phyloP scores from a whole-genome alignment of 2,888 invertebrate species.

The Cephus pulcher region DNA sequence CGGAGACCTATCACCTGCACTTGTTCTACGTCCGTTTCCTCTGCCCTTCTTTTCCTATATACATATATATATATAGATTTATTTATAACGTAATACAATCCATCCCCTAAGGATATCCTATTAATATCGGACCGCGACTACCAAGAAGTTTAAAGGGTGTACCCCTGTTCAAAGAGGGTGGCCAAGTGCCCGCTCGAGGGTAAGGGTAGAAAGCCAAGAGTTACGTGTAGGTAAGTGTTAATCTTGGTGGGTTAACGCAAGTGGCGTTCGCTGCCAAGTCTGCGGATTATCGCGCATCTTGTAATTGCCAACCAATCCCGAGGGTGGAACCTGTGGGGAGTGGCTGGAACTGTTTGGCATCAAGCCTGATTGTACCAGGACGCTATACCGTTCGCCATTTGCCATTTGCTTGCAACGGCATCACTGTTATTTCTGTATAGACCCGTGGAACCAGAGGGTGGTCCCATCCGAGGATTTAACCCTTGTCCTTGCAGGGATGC shows the following conservation, averaged over 20 bases:
- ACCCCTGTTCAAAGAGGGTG: neutral
- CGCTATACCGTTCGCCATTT: slow-evolving; percentile 31
- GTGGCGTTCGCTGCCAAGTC: slow-evolving; percentile 63
- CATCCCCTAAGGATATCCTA: slow-evolving; percentile 8
- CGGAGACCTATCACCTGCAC: too few species aligned
- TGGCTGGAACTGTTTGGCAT: slow-evolving; percentile 62
- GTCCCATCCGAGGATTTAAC: too few species aligned
- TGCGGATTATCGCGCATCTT: slow-evolving; percentile 66
- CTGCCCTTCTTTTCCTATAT: too few species aligned
- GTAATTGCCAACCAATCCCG: slow-evolving; percentile 66
- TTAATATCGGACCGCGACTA: slow-evolving; percentile 13
- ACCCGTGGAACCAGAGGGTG: neutral
- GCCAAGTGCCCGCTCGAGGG: slow-evolving; percentile 23
- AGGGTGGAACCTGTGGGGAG: slow-evolving; percentile 53
- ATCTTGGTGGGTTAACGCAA: slow-evolving; percentile 65
- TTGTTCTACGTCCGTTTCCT: too few species aligned
- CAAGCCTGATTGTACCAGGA: slow-evolving; percentile 62
- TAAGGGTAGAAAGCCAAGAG: slow-evolving; percentile 46
- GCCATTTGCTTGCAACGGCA: slow-evolving; percentile 19
- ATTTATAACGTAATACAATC: neutral
- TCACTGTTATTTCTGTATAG: slow-evolving; percentile 23
- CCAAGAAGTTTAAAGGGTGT: slow-evolving; percentile 5
- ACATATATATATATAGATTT: too few species aligned
- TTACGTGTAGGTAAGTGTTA: slow-evolving; percentile 64
- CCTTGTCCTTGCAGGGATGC: too few species aligned